Evolutionary conservation across 2,797 vertebrate species (phyloP).

Genomic region (Buphagus erythrorhynchus): DNA sequence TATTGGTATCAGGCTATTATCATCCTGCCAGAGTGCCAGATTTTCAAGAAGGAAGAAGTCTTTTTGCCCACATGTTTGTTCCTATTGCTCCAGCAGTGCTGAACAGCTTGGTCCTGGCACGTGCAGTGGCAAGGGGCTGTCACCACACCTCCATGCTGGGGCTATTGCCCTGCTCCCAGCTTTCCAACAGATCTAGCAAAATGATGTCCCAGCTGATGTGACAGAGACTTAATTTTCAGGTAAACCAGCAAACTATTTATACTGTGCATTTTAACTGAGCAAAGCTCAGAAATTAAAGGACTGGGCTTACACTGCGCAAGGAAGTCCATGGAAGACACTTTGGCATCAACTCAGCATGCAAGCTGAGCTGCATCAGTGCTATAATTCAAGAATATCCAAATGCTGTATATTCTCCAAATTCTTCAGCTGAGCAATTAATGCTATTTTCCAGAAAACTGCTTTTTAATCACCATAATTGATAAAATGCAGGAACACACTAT

Average conservation of each 20-base stretch:
- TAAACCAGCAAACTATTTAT: neutral
- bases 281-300: neutral
- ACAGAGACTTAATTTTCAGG: neutral
- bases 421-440: neutral
- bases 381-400: neutral
- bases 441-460: neutral
- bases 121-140: rapidly evolving
- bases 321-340: neutral
- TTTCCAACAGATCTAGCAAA: neutral
- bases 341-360: neutral
- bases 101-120: rapidly evolving
- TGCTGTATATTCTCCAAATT: neutral
- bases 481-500: neutral
- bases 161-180: neutral
- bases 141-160: no score
- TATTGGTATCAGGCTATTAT: neutral
- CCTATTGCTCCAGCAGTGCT: neutral
- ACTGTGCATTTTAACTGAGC: neutral
- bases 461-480: neutral
- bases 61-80: neutral
- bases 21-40: neutral
- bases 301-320: neutral
- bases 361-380: neutral
- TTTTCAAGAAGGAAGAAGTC: neutral
- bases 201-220: neutral